Conservation (phyloP, 2,888 invertebrate species). For the Frankliniella fusca region DNA sequence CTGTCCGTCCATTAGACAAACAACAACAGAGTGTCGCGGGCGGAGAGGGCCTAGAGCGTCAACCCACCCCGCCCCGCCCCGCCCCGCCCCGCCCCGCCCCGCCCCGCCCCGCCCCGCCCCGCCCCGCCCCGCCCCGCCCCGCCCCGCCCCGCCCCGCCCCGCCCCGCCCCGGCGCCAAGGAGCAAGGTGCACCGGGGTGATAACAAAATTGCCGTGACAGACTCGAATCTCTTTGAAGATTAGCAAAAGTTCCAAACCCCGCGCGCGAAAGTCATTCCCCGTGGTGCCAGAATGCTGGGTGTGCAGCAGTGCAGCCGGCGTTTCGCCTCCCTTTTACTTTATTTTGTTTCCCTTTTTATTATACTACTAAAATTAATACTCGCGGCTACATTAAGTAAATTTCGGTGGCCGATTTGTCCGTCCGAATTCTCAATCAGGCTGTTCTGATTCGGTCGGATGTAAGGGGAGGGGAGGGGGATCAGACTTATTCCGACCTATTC, state of each 20-base stretch:
- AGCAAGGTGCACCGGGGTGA: background rate
- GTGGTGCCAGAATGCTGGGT: background rate
- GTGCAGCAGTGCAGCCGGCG: background rate
- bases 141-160: background rate
- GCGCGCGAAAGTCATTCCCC: background rate
- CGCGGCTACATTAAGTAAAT: no score
- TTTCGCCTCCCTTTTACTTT: background rate
- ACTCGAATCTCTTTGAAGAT: background rate
- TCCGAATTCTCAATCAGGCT: no score
- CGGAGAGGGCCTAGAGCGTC: background rate
- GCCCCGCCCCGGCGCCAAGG: background rate
- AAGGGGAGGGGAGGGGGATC: no score
- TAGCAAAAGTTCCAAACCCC: background rate
- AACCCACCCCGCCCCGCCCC: background rate
- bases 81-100: no score
- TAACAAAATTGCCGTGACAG: background rate
- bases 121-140: background rate
- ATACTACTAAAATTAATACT: no score
- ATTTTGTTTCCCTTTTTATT: no score
- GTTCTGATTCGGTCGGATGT: no score
- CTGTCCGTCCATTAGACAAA: conserved; percentile 14
- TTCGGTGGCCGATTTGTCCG: no score
- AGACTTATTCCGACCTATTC: no score
- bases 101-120: background rate
- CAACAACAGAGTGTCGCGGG: conserved; percentile 6